phyloP scores from a whole-genome alignment of 2,888 invertebrate genomes.

The Hemistola chrysoprasaria region DNA sequence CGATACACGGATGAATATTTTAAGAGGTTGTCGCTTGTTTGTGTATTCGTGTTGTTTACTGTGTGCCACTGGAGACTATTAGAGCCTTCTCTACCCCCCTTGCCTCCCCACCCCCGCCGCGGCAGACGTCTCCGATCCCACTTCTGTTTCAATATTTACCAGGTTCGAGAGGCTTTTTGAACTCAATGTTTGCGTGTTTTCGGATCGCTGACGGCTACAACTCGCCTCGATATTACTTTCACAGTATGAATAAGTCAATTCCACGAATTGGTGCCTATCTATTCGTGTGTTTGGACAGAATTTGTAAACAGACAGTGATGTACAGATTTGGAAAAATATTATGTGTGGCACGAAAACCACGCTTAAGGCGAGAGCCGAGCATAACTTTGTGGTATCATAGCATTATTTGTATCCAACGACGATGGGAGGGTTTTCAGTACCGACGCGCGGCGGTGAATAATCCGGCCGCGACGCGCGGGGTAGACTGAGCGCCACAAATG shows the following conservation, averaged over 20 bases:
- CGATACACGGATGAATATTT: conserved; percentile 71
- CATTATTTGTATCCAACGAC: conserved; percentile 54
- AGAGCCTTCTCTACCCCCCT: conserved; percentile 44
- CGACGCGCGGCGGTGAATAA: conserved; percentile 60
- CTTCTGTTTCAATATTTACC: conserved; percentile 82
- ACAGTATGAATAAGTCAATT: conserved; percentile 76
- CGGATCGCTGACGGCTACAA: conserved; percentile 77
- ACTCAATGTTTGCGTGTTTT: conserved; percentile 79
- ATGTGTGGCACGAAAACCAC: conserved; percentile 31
- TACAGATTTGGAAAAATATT: conserved; percentile 48
- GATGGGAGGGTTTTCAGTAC: conserved; percentile 55
- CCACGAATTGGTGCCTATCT: conserved; percentile 59
- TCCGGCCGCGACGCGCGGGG: conserved; percentile 59
- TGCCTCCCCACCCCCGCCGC: conserved; percentile 33
- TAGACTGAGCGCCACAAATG: conserved; percentile 77
- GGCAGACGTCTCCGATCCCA: conserved; percentile 76
- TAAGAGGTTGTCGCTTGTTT: conserved; percentile 65
- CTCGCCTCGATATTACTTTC: conserved; percentile 67
- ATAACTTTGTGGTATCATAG: conserved; percentile 30
- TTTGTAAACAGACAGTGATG: conserved; percentile 50
- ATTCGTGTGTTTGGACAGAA: conserved; percentile 59
- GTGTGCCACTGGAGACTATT: conserved; percentile 82
- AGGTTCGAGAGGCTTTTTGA: conserved; percentile 80
- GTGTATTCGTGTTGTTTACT: conserved; percentile 70
- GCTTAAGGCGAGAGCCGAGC: conserved; percentile 18